phyloP scores from a whole-genome alignment of 92 coral and sea anemone species.

The Actinernus sp. region DNA sequence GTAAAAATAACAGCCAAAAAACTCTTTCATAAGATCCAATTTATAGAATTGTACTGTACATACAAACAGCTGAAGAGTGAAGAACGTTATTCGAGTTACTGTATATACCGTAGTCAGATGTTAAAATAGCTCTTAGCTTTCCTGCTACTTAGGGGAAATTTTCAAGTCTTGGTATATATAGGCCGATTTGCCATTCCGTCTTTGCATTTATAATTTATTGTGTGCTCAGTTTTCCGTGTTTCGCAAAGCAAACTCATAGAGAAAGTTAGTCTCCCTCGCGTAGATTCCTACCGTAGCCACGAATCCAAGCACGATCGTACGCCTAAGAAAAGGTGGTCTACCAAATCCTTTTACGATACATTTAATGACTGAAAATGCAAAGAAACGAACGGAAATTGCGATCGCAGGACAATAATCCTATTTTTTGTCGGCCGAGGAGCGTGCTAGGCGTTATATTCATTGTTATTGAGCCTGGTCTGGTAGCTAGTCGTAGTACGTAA shows the following conservation, averaged over 20 bases:
- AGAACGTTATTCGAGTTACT: no score
- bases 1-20: no score
- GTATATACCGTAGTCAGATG: no score
- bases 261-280: constrained; percentile 6
- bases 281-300: no score
- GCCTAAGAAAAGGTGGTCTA: constrained; percentile 1
- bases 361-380: constrained; percentile 5
- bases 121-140: not conserved
- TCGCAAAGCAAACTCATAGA: not conserved
- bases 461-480: no score
- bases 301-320: constrained; percentile 22
- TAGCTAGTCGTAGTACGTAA: no score
- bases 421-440: not conserved
- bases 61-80: no score
- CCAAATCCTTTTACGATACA: constrained; percentile 3
- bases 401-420: constrained; percentile 15
- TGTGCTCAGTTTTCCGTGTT: constrained; percentile 61
- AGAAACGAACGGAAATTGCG: constrained; percentile 36
- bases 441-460: not conserved
- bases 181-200: constrained; percentile 3
- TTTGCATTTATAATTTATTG: constrained; percentile 69
- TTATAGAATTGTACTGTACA: no score
- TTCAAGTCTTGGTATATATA: constrained; percentile 1
- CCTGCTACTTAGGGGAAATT: not conserved
- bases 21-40: no score